phyloP scores from a whole-genome alignment of 2,797 vertebrate genomes.

The Galago senegalensis region DNA sequence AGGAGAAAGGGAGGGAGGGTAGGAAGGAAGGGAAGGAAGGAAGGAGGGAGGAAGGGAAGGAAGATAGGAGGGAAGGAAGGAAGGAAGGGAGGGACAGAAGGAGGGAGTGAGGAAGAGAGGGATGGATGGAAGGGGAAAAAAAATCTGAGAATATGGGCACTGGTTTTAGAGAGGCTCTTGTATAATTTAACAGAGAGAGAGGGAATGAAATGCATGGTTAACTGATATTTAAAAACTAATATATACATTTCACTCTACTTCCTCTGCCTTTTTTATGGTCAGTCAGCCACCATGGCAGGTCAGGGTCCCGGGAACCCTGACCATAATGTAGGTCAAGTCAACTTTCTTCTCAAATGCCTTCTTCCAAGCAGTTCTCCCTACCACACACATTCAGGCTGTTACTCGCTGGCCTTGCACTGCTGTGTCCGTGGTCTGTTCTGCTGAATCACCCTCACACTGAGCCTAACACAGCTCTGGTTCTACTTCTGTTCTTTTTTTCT shows the following conservation, averaged over 20 bases:
- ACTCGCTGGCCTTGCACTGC: background rate
- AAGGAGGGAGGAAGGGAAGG: no score
- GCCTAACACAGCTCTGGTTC: background rate
- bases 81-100: background rate
- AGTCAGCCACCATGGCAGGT: no score
- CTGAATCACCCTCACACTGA: background rate
- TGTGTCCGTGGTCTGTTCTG: background rate
- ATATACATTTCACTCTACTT: background rate
- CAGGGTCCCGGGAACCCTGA: no score
- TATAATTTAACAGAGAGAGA: conserved; percentile 1
- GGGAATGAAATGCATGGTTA: background rate
- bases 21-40: background rate
- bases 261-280: background rate
- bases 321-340: background rate
- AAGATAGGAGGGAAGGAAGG: no score
- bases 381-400: no score
- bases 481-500: background rate
- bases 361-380: background rate
- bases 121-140: background rate
- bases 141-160: background rate
- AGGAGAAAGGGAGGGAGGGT: no score
- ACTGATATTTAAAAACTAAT: conserved; percentile 1
- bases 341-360: background rate
- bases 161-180: background rate
- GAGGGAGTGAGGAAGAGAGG: background rate